These are phyloP conservation scores for Mormyrus hasselquistii DNA, from an alignment of 2,797 vertebrate genomes.

Conservation along the genomic window DNA sequence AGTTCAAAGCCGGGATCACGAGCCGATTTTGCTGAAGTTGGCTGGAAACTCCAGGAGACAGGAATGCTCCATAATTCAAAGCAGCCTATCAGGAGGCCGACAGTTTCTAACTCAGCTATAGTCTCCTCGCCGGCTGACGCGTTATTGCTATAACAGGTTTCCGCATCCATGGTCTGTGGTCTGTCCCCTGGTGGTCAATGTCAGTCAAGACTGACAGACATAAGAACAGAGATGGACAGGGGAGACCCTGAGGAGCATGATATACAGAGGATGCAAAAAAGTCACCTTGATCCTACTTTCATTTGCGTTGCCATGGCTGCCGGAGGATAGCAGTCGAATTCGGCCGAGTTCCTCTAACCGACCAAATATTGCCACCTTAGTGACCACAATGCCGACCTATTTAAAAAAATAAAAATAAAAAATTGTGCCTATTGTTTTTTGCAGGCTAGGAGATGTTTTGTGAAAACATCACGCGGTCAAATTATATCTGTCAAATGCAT, in stretches of 20 bases:
- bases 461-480: background rate
- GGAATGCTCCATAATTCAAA: background rate
- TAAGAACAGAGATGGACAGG: background rate
- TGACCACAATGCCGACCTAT: background rate
- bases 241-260: background rate
- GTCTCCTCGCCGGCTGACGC: background rate
- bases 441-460: background rate
- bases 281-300: background rate
- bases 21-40: background rate
- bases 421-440: background rate
- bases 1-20: background rate
- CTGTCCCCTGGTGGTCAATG: background rate
- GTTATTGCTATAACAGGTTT: background rate
- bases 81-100: background rate
- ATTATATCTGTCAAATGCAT: constrained; percentile 16
- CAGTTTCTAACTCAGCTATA: background rate
- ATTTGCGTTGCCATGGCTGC: background rate
- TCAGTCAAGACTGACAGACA: background rate
- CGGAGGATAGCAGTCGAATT: background rate
- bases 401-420: too few species aligned
- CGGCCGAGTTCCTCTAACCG: background rate
- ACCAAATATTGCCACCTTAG: background rate
- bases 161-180: background rate
- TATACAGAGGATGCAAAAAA: background rate
- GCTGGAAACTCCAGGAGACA: background rate